Percentiles rank a stretch among this genome's conserved stretches.
Conservation (phyloP, 2,113 vertebrate species). For the Tapirus terrestris region DNA sequence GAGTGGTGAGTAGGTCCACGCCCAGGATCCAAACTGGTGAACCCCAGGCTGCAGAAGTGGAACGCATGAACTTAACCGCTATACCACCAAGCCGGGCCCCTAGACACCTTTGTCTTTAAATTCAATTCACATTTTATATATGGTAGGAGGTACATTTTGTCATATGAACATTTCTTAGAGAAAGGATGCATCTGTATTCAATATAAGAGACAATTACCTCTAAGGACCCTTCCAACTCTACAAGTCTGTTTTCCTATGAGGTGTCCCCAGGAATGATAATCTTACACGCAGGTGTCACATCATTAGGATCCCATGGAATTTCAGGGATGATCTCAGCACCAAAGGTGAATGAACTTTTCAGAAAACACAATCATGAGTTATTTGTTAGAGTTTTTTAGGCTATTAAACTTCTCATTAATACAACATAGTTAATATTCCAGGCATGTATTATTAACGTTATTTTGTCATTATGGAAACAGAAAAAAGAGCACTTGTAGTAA, state of each 20-base stretch:
- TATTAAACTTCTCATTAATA: slow-evolving; percentile 57
- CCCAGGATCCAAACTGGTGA: no score
- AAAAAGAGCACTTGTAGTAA: slow-evolving; percentile 65
- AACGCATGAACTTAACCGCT: no score
- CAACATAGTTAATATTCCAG: slow-evolving; percentile 56
- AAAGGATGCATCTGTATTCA: background rate
- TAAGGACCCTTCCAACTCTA: background rate
- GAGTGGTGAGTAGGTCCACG: no score
- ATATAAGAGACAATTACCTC: background rate
- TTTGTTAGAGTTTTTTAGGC: slow-evolving; percentile 37
- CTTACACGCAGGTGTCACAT: background rate
- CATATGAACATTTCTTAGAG: background rate
- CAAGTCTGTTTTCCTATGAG: background rate
- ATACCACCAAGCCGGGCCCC: no score
- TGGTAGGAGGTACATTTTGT: background rate
- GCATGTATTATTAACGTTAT: slow-evolving; percentile 66
- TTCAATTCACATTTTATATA: slow-evolving; percentile 8
- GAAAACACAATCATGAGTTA: slow-evolving; percentile 57
- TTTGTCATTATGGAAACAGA: slow-evolving; percentile 58
- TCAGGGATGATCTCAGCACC: background rate
- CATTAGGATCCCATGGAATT: background rate
- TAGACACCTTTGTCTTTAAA: background rate
- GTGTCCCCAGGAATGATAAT: background rate
- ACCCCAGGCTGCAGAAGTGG: no score
- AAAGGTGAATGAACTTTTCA: slow-evolving; percentile 38